Percentiles rank a stretch among this genome's conserved stretches.
Evolutionary conservation across 2,113 vertebrate genomes (phyloP).

Genomic region (Madoqua kirkii): DNA sequence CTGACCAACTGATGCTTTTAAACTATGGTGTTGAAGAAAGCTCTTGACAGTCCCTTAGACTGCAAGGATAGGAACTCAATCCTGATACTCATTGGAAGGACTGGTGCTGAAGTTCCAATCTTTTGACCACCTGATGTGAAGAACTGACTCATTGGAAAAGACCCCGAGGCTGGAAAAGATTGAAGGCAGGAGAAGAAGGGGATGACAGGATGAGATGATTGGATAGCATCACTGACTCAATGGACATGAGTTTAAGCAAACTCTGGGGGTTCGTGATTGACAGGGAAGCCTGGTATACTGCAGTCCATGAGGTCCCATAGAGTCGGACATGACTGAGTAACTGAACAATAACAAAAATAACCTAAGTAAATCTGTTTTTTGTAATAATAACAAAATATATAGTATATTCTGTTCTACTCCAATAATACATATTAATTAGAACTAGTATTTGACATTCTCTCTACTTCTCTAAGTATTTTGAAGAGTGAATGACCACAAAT

Average conservation of each 20-base stretch:
- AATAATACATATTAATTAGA: neutral
- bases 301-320: neutral
- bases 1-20: neutral
- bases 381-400: neutral
- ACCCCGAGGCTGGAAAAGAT: neutral
- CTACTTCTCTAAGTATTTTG: neutral
- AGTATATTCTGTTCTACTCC: neutral
- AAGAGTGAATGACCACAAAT: neutral
- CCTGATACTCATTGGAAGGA: neutral
- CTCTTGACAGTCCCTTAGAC: neutral
- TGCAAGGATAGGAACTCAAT: neutral
- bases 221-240: neutral
- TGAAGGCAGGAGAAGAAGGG: neutral
- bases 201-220: neutral
- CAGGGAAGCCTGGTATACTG: neutral
- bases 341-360: neutral
- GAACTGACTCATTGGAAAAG: neutral
- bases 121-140: neutral
- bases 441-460: neutral
- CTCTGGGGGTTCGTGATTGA: fast-evolving
- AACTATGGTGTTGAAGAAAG: neutral
- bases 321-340: neutral
- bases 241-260: neutral
- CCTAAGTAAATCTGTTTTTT: neutral
- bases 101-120: neutral